A percentile compares a stretch with the other conserved stretches of the same genome.
Evolutionary conservation across 2,113 vertebrate species (phyloP).

Genomic region (Notarius quadriscutis): DNA sequence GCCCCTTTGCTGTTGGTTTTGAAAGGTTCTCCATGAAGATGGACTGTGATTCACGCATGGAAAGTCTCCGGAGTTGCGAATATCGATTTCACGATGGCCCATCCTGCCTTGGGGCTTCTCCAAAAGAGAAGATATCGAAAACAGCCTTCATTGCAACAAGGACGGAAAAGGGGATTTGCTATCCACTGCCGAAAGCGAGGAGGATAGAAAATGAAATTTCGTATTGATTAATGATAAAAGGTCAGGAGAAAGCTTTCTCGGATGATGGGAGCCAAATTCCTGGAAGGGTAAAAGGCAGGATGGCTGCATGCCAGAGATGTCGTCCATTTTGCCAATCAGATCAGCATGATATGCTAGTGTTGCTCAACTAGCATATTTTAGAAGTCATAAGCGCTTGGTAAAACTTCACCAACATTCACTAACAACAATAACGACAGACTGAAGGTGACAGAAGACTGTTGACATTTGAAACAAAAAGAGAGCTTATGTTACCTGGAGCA

Average conservation of each 20-base stretch:
- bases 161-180: not conserved
- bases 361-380: not conserved
- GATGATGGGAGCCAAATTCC: not conserved
- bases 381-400: not conserved
- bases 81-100: not conserved
- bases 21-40: not conserved
- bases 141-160: not conserved
- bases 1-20: not conserved
- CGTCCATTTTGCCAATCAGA: not conserved
- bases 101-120: not conserved
- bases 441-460: not conserved
- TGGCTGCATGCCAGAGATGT: slow-evolving; percentile 21
- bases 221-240: slow-evolving; percentile 41
- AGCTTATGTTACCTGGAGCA: not conserved
- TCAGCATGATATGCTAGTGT: slow-evolving; percentile 2
- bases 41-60: not conserved
- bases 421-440: not conserved
- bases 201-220: slow-evolving; percentile 14
- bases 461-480: not conserved
- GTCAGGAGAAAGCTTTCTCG: slow-evolving; percentile 27
- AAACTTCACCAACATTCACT: not conserved
- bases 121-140: slow-evolving; percentile 6
- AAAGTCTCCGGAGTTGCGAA: not conserved
- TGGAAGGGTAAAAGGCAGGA: not conserved
- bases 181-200: not conserved